Base-by-base conservation (phyloP, 1,140 invertebrate species). In the Conopomorpha cramerella region DNA sequence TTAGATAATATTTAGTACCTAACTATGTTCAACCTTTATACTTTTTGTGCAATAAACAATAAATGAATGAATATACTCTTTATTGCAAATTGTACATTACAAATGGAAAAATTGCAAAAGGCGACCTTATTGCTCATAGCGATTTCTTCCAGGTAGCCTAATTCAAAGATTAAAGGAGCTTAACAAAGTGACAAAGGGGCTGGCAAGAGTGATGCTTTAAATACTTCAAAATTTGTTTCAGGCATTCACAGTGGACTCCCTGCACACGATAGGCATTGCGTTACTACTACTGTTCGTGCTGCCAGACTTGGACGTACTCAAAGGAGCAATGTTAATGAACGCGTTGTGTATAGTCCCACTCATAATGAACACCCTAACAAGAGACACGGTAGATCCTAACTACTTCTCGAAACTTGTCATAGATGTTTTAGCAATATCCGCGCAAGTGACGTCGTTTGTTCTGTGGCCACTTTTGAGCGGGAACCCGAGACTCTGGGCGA, bases 241-340 rank as follows among this genome's bases (percentile, higher is more conserved):
- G 74, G 84, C 92, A 6, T 86, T 87, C 43, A 30, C 91, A 0
- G 87, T 93, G 67, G 95, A 98, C 70, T 89, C 90, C 0, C 78
- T 92, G n/a, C 92, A 96, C 54, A 86, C 90, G 0, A 64, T 93
- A 17, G 95, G 95, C 0, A 59, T 95, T 4, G 88, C 88, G 4
- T 60, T 95, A 8, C 77, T 98, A 38, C 82, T 95, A 28, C 90
- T 95, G 39, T 81, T 89, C 3, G 86, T 98, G 19, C 79, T 98
- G 8, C 95, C 95, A 1, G 87, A 93, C 49, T 61, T 97, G 28
- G 93, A 97, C 66, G 91, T 93, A 14, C 86, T 96, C 15, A 91
- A 94, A 70, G 93, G 91, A 1, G 88, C 92, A 8, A 94, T 96
- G 89, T 64, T 97, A 10, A 94, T 95, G 30, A 96, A 95, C 67